A percentile compares a stretch with the other conserved stretches of the same genome.
Evolutionary conservation across 2,797 vertebrate genomes (phyloP).

Genomic region (Crocidura indochinensis): DNA sequence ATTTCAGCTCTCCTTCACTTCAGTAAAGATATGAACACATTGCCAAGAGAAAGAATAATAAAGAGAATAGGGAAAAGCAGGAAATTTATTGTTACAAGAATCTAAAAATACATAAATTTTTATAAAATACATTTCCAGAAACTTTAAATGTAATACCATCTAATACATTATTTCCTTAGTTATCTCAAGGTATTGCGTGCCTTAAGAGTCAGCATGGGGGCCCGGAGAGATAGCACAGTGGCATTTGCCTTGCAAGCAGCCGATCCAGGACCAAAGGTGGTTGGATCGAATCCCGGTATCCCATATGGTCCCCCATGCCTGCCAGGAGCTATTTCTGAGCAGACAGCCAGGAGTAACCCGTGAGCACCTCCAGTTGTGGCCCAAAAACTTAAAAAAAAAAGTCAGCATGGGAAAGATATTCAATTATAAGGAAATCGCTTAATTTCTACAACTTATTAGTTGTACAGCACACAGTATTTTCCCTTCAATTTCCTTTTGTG

Average conservation of each 20-base stretch:
- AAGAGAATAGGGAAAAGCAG: not conserved
- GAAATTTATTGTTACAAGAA: conserved; percentile 10
- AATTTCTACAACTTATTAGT: conserved; percentile 17
- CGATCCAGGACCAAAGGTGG: no score
- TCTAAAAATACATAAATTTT: conserved; percentile 61
- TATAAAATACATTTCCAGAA: conserved; percentile 36
- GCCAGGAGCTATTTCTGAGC: no score
- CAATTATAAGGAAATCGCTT: not conserved
- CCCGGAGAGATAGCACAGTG: no score
- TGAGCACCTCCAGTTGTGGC: no score
- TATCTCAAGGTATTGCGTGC: conserved; percentile 13
- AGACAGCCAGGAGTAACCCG: no score
- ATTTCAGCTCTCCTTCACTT: conserved; percentile 76
- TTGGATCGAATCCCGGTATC: no score
- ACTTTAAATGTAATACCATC: not conserved
- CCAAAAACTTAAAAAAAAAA: not conserved
- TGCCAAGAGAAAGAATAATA: conserved; percentile 32
- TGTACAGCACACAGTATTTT: not conserved
- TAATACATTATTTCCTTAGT: conserved; percentile 31
- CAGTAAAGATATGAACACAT: conserved; percentile 62
- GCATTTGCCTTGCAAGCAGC: no score
- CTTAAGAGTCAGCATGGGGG: not conserved
- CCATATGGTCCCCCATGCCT: no score
- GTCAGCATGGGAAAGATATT: conserved; percentile 13
- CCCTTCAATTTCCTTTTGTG: conserved; percentile 12